Evolutionary conservation across 2,797 vertebrate species (phyloP), one percentile per base, ranked within the genome.

Genomic region (Orientallactaga sibirica): DNA sequence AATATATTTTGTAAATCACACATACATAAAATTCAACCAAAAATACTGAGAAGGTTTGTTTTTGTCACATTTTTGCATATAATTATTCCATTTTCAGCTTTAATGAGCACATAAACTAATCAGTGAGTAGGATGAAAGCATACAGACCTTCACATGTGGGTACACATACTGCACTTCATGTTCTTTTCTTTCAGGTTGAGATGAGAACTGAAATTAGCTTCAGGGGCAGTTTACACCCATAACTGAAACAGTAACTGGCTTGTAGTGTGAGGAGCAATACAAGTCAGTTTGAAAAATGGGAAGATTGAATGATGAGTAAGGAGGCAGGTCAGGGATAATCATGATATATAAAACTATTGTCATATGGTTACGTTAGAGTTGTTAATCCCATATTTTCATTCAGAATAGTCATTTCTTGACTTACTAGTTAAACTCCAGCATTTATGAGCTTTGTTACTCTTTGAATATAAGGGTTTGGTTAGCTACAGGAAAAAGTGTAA

Each of bases 1-100:
- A 61, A 61, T 88, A 41, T 91, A 92, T 77, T 93, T 93, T 86
- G 58, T 70, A 75, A 92, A 52, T 88, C 61, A 62, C 19, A 76
- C 12, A 62, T 83, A 48, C 37, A 91, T 64, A 81, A 92, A 73
- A 89, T 87, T 88, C 62, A 91, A 43, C 73, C 43, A 82, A 74
- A 71, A 79, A 48, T 22, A 67, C 18, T 33, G 37, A 81, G 81
- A 85, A 71, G 16, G 22, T 37, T 81, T 11, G 2, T 74, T 93
- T 88, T 94, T 92, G 74, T 84, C 77, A 33, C 58, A 5, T 58
- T 64, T 90, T 77, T 68, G 2, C 41, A 41, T 80, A 24, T 78
- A 67, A 29, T 73, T 5, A 61, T 71, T 55, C 9, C 55, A 20
- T 67, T 81, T 90, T 77, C 52, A 77, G 43, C 52, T 88, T 96